phyloP scores from a whole-genome alignment of 2,797 vertebrate genomes.

The Rallus crepitans region DNA sequence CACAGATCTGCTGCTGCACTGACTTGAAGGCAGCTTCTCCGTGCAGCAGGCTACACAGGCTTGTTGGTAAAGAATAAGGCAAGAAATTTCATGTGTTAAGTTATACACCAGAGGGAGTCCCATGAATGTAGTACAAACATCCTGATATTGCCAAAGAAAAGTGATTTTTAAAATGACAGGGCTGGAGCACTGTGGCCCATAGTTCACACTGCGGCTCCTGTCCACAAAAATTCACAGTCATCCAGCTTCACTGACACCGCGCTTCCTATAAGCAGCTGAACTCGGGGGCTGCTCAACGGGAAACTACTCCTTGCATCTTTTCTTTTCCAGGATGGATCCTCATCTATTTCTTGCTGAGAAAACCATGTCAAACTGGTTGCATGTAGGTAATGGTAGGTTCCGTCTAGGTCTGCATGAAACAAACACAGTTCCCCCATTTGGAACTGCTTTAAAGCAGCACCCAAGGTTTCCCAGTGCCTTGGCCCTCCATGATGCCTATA shows the following conservation, averaged over 20 bases:
- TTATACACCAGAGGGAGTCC: slow-evolving; percentile 83
- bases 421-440: slow-evolving; percentile 34
- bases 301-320: neutral
- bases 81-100: slow-evolving; percentile 76
- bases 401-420: neutral
- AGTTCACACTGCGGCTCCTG: slow-evolving; percentile 31
- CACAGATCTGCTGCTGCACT: slow-evolving; percentile 46
- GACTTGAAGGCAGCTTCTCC: slow-evolving; percentile 50
- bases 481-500: neutral
- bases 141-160: slow-evolving; percentile 74
- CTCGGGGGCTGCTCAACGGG: neutral
- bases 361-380: neutral
- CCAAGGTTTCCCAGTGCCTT: slow-evolving; percentile 19
- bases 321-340: neutral
- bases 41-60: slow-evolving; percentile 27
- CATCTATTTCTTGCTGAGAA: slow-evolving; percentile 2
- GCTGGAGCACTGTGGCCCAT: slow-evolving; percentile 48
- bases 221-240: neutral
- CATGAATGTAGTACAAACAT: slow-evolving; percentile 77
- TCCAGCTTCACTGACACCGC: slow-evolving; percentile 5
- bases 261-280: slow-evolving; percentile 35
- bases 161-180: slow-evolving; percentile 70
- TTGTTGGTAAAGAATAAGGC: slow-evolving; percentile 55
- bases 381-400: neutral
- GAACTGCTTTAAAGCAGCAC: slow-evolving; percentile 27